Evolutionary conservation across 2,888 invertebrate genomes (phyloP), one percentile per base, ranked within the genome.

Genomic region (Erannis defoliaria): DNA sequence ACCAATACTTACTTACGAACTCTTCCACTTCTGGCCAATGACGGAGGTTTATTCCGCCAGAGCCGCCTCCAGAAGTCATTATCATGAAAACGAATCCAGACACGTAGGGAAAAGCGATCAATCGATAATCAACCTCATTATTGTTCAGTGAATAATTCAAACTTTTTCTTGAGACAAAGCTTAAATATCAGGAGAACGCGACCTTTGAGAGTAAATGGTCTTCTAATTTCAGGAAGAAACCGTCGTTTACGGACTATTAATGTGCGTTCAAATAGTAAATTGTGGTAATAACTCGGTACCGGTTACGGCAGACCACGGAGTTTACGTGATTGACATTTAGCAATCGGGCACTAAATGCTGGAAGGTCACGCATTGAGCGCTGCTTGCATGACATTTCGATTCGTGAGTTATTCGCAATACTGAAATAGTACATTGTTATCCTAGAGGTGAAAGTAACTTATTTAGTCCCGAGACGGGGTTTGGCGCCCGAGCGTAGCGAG

Each of bases 301-400:
- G 80, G 89, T 85, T 85, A 86, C 81, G 72, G 75, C 69, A 70
- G 72, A 77, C 77, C 84, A 77, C 85, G 76, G 72, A 76, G 73
- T 80, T 87, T 79, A 80, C 89, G 87, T 87, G 89, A 83, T 86
- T 84, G 80, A 81, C 80, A 80, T 82, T 82, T 80, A 78, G 75
- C 76, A 77, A 77, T 76, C 67, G 49, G 67, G 72, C 72, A 79
- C 70, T 75, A 75, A 77, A 78, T 63, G 70, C 62, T 71, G 71
- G 77, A 84, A 84, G 84, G 82, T 70, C 78, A 78, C 70, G 75
- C 64, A 62, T 55, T 71, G 71, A 58, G 70, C 69, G 68, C 64
- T 18, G 50, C 18, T 40, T 23, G 55, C 56, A 55, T 55, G 45
- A 54, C 55, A 58, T 56, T 66, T 53, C 43, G 23, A 29, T 61